Evolutionary conservation across 1,140 invertebrate species (phyloP), one percentile per base, ranked within the genome.

Genomic region (Bombus pascuorum): DNA sequence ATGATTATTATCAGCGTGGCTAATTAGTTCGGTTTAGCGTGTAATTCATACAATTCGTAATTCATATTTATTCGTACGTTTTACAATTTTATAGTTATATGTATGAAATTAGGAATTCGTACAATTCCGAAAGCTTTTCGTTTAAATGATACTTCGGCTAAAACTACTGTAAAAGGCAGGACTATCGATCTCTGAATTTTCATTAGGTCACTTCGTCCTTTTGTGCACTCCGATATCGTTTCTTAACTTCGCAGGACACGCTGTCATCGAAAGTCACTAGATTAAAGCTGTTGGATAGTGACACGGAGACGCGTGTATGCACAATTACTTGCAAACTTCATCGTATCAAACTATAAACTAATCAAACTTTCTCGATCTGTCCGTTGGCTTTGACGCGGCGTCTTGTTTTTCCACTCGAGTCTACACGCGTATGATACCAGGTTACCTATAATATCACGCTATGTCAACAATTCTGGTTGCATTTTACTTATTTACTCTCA

Each of bases 361-460:
- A 89, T 89, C 83, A 83, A 89, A 89, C 70, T 88, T 88, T 80
- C 86, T 72, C 37, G 34, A 47, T 75, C 66, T 81, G 59, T 65
- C 68, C 34, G 4, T 15, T 32, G n/a, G 22, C 32, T 84, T 47
- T 39, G n/a, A 39, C 25, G 18, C 6, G 32, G 18, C 47, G 18
- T 71, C 53, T 70, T 66, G 39, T 73, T 81, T 73, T 68, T 85
- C 37, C 9, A 4, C 1, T 25, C 13, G 34, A 9, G 13, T 13
- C 13, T 81, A 13, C 18, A 22, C 13, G 28, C 15, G n/a, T 66
- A 53, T 22, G 0, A 53, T 53, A 53, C 47, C 18, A n/a, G 5
- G 10, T 37, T 34, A 9, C 6, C 57, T 2, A 8, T 15, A 37
- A 47, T 70, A 57, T 77, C 39, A 39, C 59, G 0, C 0, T 1